phyloP scores from a whole-genome alignment of 2,888 invertebrate genomes.

The Monoplex corrugatus region DNA sequence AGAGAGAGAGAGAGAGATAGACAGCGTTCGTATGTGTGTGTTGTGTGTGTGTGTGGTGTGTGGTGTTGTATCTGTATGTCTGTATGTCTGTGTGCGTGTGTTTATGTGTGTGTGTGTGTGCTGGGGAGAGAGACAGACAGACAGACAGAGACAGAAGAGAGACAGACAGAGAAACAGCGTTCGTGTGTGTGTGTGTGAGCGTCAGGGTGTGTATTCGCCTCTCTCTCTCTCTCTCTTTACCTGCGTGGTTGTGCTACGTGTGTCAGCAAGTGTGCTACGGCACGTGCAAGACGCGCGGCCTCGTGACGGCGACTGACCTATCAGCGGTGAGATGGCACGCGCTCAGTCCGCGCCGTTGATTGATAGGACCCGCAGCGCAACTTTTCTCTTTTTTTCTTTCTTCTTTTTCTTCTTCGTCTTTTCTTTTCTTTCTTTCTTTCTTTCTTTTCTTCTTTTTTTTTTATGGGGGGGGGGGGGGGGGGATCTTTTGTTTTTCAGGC shows the following conservation, averaged over 20 bases:
- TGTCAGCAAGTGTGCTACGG: neutral
- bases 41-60: no score
- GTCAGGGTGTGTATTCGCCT: no score
- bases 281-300: neutral
- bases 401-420: neutral
- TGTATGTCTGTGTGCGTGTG: no score
- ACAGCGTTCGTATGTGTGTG: no score
- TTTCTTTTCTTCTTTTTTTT: neutral
- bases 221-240: no score
- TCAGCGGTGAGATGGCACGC: neutral
- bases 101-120: no score
- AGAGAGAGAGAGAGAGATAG: no score
- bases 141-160: no score
- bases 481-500: neutral
- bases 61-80: no score
- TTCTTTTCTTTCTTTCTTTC: neutral
- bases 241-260: neutral
- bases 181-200: neutral
- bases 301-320: conserved; percentile 1
- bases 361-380: neutral
- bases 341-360: conserved; percentile 3
- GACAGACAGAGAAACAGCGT: no score
- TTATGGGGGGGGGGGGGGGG: neutral
- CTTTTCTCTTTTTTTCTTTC: neutral
- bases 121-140: no score